Conservation (phyloP, 2,113 vertebrate species). For the Aldabrachelys gigantea region DNA sequence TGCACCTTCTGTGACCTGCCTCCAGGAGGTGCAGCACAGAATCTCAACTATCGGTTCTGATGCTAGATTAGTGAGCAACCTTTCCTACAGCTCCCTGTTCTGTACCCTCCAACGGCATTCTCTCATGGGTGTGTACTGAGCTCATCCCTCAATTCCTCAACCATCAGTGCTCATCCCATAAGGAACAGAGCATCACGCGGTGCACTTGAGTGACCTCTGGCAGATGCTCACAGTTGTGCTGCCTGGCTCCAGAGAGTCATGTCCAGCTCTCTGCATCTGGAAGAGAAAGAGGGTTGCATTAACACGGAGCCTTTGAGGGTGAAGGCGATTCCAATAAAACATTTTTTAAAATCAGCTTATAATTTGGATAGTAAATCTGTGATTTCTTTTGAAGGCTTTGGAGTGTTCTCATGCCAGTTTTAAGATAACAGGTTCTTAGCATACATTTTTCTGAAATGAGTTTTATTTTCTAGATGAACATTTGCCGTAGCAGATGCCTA, state of each 20-base stretch:
- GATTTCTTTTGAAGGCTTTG: background rate
- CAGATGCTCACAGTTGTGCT: background rate
- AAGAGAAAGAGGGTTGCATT: rapidly evolving
- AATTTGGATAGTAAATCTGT: rapidly evolving
- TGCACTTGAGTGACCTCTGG: background rate
- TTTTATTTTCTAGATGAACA: background rate
- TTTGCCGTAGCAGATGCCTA: background rate
- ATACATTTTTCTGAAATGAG: rapidly evolving
- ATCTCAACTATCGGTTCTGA: background rate
- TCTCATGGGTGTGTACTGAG: background rate
- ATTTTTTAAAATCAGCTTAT: rapidly evolving
- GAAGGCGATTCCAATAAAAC: no score
- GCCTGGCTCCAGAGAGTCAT: background rate
- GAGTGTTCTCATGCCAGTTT: background rate
- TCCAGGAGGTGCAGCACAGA: background rate
- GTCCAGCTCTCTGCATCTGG: background rate
- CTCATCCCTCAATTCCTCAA: background rate
- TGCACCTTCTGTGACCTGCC: background rate
- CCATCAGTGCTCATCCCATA: background rate
- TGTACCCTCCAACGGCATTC: background rate
- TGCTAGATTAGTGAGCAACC: background rate
- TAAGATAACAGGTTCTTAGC: background rate
- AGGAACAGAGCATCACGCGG: background rate
- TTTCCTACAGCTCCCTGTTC: background rate
- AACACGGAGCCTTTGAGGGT: background rate